Conservation (phyloP, 1,140 invertebrate genomes). For the Campodea augens region DNA sequence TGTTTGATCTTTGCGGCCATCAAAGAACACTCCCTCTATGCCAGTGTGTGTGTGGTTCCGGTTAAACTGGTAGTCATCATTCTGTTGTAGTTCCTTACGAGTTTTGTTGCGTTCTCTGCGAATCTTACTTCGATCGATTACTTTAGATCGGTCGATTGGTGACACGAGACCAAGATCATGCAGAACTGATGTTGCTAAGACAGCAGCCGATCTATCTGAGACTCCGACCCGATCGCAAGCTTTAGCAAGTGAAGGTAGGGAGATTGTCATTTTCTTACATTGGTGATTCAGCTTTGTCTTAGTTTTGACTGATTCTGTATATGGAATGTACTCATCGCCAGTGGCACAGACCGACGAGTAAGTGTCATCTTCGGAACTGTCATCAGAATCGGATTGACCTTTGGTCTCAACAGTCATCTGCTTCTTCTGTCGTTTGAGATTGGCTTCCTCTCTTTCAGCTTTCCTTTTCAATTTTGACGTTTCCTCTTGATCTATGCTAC, state of each 20-base stretch:
- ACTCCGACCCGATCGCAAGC: neutral
- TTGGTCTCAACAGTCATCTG: neutral
- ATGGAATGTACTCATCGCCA: neutral
- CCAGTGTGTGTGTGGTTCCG: too few relatives aligned
- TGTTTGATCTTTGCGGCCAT: conserved; percentile 5
- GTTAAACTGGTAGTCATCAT: neutral
- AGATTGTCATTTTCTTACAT: neutral
- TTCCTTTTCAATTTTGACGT: neutral
- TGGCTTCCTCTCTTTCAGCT: neutral
- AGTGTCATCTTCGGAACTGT: neutral
- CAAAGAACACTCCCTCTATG: too few relatives aligned
- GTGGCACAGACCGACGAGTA: neutral
- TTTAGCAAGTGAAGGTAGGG: neutral
- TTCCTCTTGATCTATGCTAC: neutral
- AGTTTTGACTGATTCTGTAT: neutral
- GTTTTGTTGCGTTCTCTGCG: neutral
- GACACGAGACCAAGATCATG: neutral
- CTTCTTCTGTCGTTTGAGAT: neutral
- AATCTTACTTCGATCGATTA: neutral
- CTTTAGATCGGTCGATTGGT: neutral
- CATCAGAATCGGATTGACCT: neutral
- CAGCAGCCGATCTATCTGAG: neutral
- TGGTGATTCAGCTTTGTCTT: neutral
- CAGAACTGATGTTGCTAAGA: neutral
- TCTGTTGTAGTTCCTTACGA: neutral